phyloP scores from a whole-genome alignment of 2,113 vertebrate genomes.

The Rhabdornis inornatus region DNA sequence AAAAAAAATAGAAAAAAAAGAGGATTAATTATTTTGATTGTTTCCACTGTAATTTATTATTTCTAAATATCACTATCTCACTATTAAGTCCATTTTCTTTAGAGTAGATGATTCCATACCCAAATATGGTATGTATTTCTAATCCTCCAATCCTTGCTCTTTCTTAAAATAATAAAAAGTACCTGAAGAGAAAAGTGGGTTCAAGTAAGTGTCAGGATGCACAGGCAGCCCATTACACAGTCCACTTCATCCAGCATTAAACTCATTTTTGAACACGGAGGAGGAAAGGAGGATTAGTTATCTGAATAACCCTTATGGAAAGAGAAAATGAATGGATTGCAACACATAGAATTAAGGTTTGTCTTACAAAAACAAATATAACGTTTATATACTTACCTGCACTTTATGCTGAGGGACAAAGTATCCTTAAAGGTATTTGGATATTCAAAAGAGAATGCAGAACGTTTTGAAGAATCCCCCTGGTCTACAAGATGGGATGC shows the following conservation, averaged over 20 bases:
- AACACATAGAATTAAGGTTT: neutral
- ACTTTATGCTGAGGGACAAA: neutral
- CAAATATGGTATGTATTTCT: neutral
- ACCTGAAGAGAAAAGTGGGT: neutral
- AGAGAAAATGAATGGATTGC: neutral
- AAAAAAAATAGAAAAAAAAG: neutral
- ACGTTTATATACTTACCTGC: neutral
- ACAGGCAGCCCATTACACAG: neutral
- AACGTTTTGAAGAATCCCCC: neutral
- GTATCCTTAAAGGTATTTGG: neutral
- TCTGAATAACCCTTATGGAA: neutral
- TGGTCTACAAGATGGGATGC: neutral
- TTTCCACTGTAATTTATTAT: neutral
- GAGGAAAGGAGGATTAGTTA: neutral
- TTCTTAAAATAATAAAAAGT: neutral
- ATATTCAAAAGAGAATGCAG: neutral
- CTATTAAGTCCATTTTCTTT: neutral
- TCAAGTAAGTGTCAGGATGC: neutral
- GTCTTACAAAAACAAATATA: neutral
- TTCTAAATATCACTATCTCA: neutral
- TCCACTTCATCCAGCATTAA: neutral
- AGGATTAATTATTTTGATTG: neutral
- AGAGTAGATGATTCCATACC: neutral
- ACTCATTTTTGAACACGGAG: neutral
- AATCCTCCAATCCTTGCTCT: neutral